phyloP scores from a whole-genome alignment of 2,888 invertebrate species.

The Agrochola lota region DNA sequence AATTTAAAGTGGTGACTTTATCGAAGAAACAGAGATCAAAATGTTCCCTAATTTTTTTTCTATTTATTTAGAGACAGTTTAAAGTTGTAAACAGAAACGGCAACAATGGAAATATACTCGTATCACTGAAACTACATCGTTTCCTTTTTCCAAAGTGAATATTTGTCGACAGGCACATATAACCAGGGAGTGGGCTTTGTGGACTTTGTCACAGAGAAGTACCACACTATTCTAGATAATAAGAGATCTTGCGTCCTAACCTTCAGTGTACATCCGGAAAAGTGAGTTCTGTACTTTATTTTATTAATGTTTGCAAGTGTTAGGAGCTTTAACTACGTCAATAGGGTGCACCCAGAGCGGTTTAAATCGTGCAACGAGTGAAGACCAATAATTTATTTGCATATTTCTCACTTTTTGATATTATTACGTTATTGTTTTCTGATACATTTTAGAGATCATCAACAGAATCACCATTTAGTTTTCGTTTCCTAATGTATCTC shows the following conservation, averaged over 20 bases:
- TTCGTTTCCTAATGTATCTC: no score
- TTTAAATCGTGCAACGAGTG: background rate
- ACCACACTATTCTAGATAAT: conserved; percentile 82
- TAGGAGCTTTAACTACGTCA: background rate
- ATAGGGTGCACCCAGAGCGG: background rate
- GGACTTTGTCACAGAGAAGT: conserved; percentile 87
- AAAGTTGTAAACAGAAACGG: background rate
- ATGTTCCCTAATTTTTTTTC: background rate
- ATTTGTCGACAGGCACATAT: conserved; percentile 76
- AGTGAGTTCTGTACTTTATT: conserved; percentile 75
- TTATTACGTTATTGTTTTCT: background rate
- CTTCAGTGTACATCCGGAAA: conserved; percentile 88
- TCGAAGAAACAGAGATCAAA: background rate
- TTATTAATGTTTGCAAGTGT: background rate
- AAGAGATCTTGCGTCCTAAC: conserved; percentile 81
- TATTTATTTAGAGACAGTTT: background rate
- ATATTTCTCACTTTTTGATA: background rate
- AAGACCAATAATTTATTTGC: background rate
- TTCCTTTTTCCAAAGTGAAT: background rate
- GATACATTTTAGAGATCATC: background rate
- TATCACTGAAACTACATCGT: background rate
- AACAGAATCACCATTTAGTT: background rate
- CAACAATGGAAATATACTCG: background rate
- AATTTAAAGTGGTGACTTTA: background rate
- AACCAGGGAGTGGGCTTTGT: conserved; percentile 88